Conservation (phyloP, 2,797 vertebrate genomes). For the Sylvia borin region DNA sequence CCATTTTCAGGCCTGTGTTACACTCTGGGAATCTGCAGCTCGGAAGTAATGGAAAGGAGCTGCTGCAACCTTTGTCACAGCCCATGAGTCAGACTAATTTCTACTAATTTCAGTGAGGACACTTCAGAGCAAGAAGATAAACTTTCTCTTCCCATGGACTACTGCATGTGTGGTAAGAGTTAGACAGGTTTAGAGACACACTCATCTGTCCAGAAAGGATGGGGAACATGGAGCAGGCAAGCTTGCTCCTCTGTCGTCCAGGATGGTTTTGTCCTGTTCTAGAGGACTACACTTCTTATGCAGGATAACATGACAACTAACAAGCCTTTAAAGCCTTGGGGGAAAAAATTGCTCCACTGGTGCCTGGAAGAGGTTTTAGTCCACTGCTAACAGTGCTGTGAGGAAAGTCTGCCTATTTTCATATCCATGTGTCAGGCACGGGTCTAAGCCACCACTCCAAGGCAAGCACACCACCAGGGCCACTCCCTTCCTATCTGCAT, state of each 20-base stretch:
- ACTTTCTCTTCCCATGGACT: neutral
- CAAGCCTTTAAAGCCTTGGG: neutral
- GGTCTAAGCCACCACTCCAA: neutral
- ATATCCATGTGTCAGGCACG: rapidly evolving
- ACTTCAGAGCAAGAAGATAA: neutral
- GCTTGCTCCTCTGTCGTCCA: neutral
- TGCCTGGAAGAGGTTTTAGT: neutral
- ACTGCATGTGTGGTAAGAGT: rapidly evolving
- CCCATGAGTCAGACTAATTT: neutral
- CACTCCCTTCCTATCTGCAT: neutral
- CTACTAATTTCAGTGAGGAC: neutral
- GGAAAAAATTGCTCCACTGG: neutral
- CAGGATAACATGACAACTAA: neutral
- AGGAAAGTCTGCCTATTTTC: neutral
- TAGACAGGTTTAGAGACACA: neutral
- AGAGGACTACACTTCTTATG: neutral
- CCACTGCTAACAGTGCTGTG: neutral
- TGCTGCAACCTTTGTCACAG: neutral
- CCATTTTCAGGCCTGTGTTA: neutral
- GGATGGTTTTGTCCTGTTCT: neutral
- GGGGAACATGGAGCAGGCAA: neutral
- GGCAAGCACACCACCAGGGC: neutral
- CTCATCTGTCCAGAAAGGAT: neutral
- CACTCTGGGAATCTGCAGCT: rapidly evolving
- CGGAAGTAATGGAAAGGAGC: neutral